Evolutionary conservation across 2,113 vertebrate genomes (phyloP).

Genomic region (Ctenomys sociabilis): DNA sequence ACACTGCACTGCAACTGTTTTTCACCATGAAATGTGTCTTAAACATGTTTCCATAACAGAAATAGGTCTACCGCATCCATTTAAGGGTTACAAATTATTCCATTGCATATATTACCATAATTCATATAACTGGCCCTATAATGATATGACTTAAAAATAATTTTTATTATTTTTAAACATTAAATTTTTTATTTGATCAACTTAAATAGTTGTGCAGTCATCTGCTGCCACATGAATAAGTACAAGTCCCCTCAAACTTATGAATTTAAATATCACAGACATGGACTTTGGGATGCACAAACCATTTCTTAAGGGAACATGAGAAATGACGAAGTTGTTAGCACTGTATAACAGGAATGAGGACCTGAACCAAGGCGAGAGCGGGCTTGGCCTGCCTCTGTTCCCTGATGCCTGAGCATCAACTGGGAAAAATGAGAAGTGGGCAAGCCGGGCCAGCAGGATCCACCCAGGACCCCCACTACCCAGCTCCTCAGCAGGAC

Average conservation of each 20-base stretch:
- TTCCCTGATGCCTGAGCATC: background rate
- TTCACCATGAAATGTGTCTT: background rate
- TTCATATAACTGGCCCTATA: background rate
- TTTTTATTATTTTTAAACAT: conserved; percentile 13
- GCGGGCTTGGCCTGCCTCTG: background rate
- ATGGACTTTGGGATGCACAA: background rate
- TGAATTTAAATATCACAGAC: background rate
- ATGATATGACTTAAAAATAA: background rate
- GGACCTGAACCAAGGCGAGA: background rate
- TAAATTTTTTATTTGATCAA: background rate
- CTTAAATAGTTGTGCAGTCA: background rate
- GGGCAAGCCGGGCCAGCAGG: rapidly evolving
- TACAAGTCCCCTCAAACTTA: background rate
- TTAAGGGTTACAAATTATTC: background rate
- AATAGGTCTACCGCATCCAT: background rate
- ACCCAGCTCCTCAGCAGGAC: background rate
- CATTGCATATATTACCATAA: background rate
- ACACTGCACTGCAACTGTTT: background rate
- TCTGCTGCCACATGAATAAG: background rate
- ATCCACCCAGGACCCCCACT: background rate
- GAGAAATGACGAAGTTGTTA: background rate
- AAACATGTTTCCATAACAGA: background rate
- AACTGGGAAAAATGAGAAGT: background rate
- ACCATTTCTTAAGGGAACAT: background rate
- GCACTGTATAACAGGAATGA: background rate